Evolutionary conservation across 2,797 vertebrate genomes (phyloP).

Genomic region (Neopelma chrysocephalum): DNA sequence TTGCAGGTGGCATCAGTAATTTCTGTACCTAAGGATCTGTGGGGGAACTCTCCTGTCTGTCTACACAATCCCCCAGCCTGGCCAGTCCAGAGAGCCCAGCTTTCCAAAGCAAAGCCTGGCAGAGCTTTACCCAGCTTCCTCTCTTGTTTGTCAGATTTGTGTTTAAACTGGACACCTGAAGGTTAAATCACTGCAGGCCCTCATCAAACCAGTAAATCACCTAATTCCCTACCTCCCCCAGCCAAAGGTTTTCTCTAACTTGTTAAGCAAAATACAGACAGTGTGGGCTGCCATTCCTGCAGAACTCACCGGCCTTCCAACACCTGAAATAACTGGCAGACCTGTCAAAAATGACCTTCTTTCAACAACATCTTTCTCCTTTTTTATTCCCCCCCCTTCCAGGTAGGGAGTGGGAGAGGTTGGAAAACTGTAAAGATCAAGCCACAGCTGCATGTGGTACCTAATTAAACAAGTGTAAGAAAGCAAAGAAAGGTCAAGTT

Average conservation of each 20-base stretch:
- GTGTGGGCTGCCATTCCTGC: background rate
- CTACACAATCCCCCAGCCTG: background rate
- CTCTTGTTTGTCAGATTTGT: background rate
- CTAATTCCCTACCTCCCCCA: constrained; percentile 6
- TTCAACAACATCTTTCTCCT: constrained; percentile 71
- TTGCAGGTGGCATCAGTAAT: background rate
- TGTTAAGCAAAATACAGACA: constrained; percentile 64
- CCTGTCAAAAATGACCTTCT: constrained; percentile 79
- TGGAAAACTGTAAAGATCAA: constrained; percentile 77
- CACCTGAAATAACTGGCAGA: constrained; percentile 63
- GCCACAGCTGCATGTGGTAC: constrained; percentile 70
- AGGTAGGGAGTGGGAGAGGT: background rate
- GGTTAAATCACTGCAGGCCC: constrained; percentile 25
- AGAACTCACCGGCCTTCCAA: constrained; percentile 36
- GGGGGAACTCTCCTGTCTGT: background rate
- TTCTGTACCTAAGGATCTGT: background rate
- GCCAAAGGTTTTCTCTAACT: constrained; percentile 25
- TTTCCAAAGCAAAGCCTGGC: background rate
- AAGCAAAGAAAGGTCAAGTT: constrained; percentile 80
- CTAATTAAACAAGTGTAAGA: constrained; percentile 84
- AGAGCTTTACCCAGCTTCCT: background rate
- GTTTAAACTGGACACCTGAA: background rate
- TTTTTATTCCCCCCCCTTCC: constrained; percentile 24
- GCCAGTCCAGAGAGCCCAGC: background rate
- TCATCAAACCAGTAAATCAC: constrained; percentile 39